phyloP scores from a whole-genome alignment of 2,113 vertebrate genomes.

The Apodemus speciosus region DNA sequence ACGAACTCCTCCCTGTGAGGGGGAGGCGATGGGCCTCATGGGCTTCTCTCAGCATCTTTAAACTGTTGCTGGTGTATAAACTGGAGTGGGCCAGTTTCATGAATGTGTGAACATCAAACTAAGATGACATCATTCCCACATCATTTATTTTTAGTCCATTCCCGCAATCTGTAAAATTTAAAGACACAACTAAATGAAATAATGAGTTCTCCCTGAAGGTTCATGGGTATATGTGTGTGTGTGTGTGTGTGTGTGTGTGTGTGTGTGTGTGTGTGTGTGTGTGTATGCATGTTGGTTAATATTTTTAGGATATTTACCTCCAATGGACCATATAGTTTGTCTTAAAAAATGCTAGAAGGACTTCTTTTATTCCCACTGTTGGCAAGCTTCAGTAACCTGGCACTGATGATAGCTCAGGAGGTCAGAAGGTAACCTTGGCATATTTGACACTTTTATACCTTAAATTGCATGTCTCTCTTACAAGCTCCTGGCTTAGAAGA shows the following conservation, averaged over 20 bases:
- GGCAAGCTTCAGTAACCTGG: not conserved
- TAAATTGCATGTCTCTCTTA: not conserved
- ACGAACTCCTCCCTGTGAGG: not conserved
- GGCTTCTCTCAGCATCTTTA: not conserved
- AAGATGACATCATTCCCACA: accelerated
- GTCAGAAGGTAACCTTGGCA: not conserved
- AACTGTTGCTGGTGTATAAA: not conserved
- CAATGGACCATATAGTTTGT: not conserved
- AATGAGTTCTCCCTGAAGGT: not conserved
- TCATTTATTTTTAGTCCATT: not conserved
- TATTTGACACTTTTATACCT: not conserved
- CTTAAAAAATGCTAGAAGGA: not conserved
- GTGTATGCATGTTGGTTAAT: not conserved
- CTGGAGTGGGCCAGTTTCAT: not conserved
- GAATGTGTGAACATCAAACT: no score
- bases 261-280: no score
- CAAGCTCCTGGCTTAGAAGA: not conserved
- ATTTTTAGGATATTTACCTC: not conserved
- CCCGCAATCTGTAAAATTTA: not conserved
- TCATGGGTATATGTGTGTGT: no score
- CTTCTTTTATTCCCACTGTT: not conserved
- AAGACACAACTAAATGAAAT: not conserved
- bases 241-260: no score
- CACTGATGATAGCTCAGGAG: not conserved
- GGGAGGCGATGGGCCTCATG: not conserved